Conservation (phyloP, 2,113 vertebrate species). For the Indicator maculatus region DNA sequence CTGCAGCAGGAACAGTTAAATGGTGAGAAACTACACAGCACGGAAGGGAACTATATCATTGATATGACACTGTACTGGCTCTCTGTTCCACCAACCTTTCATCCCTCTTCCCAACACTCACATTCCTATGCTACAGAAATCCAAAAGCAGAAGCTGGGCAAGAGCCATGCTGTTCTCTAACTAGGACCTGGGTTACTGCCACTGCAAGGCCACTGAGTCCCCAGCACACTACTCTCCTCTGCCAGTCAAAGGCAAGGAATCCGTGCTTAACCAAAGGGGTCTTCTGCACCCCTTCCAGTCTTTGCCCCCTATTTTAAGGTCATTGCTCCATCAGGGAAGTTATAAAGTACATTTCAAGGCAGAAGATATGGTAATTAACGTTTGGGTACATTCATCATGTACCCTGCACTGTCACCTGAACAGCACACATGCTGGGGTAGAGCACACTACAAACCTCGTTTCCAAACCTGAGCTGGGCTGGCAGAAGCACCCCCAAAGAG, state of each 20-base stretch:
- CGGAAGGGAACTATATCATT: background rate
- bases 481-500: background rate
- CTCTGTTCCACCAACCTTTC: background rate
- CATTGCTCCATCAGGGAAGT: background rate
- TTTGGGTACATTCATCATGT: fast-evolving
- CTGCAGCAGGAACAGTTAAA: background rate
- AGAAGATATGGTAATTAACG: background rate
- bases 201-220: background rate
- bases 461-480: background rate
- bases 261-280: background rate
- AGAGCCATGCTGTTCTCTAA: background rate
- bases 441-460: fast-evolving
- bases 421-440: fast-evolving
- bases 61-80: background rate
- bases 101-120: background rate
- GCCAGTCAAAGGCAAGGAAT: background rate
- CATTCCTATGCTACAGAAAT: background rate
- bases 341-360: background rate
- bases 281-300: background rate
- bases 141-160: background rate
- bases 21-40: background rate
- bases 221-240: fast-evolving
- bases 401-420: fast-evolving
- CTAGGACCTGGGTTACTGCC: too few relatives aligned
- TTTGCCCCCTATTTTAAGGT: background rate